Conservation (phyloP, 92 coral and sea anemone genomes). For the Actinostola sp. region DNA sequence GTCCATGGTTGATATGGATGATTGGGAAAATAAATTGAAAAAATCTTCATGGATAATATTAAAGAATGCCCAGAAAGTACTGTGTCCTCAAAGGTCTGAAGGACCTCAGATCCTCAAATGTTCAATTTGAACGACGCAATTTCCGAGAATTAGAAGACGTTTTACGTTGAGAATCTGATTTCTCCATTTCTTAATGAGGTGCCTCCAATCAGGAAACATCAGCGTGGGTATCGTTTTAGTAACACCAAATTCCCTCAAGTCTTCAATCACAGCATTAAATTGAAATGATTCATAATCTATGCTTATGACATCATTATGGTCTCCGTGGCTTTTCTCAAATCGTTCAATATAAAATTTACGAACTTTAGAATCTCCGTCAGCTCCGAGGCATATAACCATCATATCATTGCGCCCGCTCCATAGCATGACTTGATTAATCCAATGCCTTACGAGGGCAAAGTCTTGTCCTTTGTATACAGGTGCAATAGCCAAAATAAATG, state of each 20-base stretch:
- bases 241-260: neutral
- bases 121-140: slow-evolving; percentile 11
- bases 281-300: slow-evolving; percentile 25
- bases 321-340: neutral
- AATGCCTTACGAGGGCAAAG: slow-evolving; percentile 25
- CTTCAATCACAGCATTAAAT: slow-evolving; percentile 3
- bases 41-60: slow-evolving; percentile 32
- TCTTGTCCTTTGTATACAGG: slow-evolving; percentile 52
- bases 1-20: slow-evolving; percentile 41
- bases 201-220: slow-evolving; percentile 57
- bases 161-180: slow-evolving; percentile 47
- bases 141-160: slow-evolving; percentile 34
- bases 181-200: slow-evolving; percentile 47
- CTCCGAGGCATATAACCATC: slow-evolving; percentile 35
- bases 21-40: slow-evolving; percentile 27
- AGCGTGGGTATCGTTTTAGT: slow-evolving; percentile 15
- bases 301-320: slow-evolving; percentile 2
- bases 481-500: slow-evolving; percentile 36
- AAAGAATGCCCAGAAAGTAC: slow-evolving; percentile 32
- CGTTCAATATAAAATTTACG: slow-evolving; percentile 15
- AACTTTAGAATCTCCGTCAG: slow-evolving; percentile 52
- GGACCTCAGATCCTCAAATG: slow-evolving; percentile 26
- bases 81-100: slow-evolving; percentile 28
- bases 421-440: slow-evolving; percentile 39
- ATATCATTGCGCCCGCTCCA: slow-evolving; percentile 42